Conservation (phyloP, 2,797 vertebrate genomes). For the Taeniopygia guttata region DNA sequence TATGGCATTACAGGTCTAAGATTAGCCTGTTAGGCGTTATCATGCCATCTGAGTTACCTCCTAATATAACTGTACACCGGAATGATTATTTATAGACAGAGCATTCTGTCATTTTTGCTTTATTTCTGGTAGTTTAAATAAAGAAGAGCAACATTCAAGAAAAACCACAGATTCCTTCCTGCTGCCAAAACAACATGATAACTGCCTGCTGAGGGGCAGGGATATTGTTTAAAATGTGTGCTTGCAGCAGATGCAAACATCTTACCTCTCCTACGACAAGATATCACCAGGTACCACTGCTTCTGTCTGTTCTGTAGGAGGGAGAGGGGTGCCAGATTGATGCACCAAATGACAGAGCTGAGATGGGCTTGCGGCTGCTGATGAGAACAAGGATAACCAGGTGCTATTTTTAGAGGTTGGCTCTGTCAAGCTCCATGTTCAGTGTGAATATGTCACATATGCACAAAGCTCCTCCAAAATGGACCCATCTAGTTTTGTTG, state of each 20-base stretch:
- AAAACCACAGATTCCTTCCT: conserved; percentile 83
- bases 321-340: not conserved
- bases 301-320: conserved; percentile 12
- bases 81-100: conserved; percentile 91
- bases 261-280: conserved; percentile 34
- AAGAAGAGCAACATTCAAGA: conserved; percentile 78
- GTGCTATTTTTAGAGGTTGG: conserved; percentile 74
- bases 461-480: conserved; percentile 46
- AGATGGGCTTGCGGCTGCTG: conserved; percentile 39
- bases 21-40: conserved; percentile 97
- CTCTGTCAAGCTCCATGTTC: conserved; percentile 58
- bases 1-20: conserved; percentile 97
- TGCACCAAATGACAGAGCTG: conserved; percentile 15
- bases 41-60: conserved; percentile 92
- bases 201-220: conserved; percentile 70
- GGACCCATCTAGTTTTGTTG: conserved; percentile 29
- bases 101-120: conserved; percentile 87
- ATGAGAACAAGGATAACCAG: conserved; percentile 65
- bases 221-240: conserved; percentile 58
- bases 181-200: conserved; percentile 80
- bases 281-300: not conserved
- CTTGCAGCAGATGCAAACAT: conserved; percentile 50
- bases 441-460: conserved; percentile 60
- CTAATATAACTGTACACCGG: conserved; percentile 92
- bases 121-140: conserved; percentile 86